A percentile compares a stretch with the other conserved stretches of the same genome.
These are phyloP conservation scores for Gonioctena quinquepunctata DNA, from an alignment of 1,140 invertebrate genomes.

Conservation along the genomic window DNA sequence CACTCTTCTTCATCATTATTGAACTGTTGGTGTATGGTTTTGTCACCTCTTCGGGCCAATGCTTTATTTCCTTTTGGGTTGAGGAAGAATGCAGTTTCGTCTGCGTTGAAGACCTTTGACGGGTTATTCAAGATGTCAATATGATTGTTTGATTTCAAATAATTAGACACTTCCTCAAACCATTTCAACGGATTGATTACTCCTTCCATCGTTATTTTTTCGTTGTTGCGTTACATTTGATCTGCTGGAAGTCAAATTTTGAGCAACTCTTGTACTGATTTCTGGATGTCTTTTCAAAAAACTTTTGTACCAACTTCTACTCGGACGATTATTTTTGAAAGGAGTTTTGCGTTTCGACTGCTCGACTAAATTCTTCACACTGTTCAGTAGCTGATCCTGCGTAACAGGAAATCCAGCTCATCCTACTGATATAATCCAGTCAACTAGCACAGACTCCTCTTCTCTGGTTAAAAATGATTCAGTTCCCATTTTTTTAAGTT, in stretches of 20 bases:
- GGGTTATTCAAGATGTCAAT: not conserved
- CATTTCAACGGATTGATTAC: too few species aligned
- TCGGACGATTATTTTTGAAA: not conserved
- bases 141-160: not conserved
- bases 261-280: not conserved
- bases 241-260: not conserved
- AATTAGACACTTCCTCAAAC: not conserved
- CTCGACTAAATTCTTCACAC: not conserved
- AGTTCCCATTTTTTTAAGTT: not conserved
- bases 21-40: not conserved
- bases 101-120: not conserved
- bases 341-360: not conserved
- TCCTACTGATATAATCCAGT: not conserved
- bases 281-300: not conserved
- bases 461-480: not conserved
- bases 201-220: not conserved
- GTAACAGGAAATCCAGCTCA: not conserved
- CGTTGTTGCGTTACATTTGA: not conserved
- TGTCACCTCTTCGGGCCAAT: not conserved
- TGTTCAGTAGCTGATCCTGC: not conserved
- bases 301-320: not conserved
- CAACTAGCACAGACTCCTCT: not conserved
- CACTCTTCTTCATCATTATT: slow-evolving; percentile 23
- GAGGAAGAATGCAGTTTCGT: not conserved
- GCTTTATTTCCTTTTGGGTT: not conserved